Evolutionary conservation across 1,140 invertebrate species (phyloP).

Genomic region (Drosophila bocqueti): DNA sequence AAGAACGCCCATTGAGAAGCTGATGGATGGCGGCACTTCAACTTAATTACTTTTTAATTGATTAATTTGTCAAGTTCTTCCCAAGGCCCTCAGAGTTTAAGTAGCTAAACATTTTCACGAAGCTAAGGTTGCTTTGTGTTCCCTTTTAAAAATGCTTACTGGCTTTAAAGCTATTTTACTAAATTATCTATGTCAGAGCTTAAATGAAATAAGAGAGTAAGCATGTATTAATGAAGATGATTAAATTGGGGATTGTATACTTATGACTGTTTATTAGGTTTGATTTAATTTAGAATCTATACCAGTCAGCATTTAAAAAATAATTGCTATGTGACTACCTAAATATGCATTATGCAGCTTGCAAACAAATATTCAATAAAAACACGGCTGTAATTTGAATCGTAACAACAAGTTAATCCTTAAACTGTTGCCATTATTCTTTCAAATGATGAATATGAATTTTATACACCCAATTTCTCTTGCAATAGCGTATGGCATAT

Average conservation of each 20-base stretch:
- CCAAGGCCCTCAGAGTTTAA: neutral
- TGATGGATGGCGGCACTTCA: conserved; percentile 10
- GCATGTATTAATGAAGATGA: no score
- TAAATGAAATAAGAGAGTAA: neutral
- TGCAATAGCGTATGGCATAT: neutral
- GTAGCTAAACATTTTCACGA: neutral
- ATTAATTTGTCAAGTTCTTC: conserved; percentile 37
- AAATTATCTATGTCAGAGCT: neutral
- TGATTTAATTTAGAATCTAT: neutral
- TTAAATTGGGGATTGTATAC: neutral
- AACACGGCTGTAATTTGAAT: neutral
- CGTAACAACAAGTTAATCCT: neutral
- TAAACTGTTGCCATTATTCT: neutral
- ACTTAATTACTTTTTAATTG: conserved; percentile 74
- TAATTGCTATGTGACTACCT: neutral
- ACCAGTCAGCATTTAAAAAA: neutral
- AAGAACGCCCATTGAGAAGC: neutral
- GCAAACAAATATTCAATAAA: neutral
- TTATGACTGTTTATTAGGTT: neutral
- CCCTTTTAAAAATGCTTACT: neutral
- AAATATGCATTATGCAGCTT: neutral
- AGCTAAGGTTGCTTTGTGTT: neutral
- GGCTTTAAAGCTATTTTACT: neutral
- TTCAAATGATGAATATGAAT: no score
- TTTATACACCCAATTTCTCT: neutral